phyloP scores from a whole-genome alignment of 2,113 vertebrate species.

The Noctilio leporinus region DNA sequence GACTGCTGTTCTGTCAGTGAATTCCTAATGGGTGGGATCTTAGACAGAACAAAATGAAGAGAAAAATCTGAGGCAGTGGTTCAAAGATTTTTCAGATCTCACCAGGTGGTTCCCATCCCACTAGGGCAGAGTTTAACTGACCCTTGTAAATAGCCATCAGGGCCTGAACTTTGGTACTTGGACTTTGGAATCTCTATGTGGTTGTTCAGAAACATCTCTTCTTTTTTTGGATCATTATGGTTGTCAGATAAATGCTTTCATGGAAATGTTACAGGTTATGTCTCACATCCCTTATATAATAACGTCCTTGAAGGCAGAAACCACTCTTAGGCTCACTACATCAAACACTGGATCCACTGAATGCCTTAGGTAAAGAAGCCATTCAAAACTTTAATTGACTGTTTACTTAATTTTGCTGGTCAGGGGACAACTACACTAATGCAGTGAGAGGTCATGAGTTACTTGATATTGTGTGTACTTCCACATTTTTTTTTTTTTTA shows the following conservation, averaged over 20 bases:
- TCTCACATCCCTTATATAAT: background rate
- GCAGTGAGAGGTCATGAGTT: background rate
- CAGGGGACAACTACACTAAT: background rate
- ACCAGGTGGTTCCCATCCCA: background rate
- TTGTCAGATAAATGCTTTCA: background rate
- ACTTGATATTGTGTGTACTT: background rate
- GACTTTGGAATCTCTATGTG: constrained; percentile 24
- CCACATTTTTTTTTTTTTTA: background rate
- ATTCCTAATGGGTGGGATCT: background rate
- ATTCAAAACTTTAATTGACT: background rate
- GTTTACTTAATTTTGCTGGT: background rate
- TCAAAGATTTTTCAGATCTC: background rate
- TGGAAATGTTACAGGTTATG: background rate
- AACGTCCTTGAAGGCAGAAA: background rate
- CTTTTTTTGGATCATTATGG: background rate
- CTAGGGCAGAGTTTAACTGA: background rate
- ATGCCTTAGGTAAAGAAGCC: background rate
- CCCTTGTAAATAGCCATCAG: constrained; percentile 13
- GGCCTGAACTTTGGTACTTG: constrained; percentile 25
- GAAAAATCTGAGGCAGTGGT: background rate
- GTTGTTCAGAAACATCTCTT: background rate
- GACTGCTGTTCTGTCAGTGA: background rate
- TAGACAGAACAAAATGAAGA: background rate
- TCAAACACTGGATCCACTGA: background rate
- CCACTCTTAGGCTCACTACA: background rate